A percentile compares a stretch with the other conserved stretches of the same genome.
Evolutionary conservation across 2,797 vertebrate genomes (phyloP).

Genomic region (Glyptemys insculpta): DNA sequence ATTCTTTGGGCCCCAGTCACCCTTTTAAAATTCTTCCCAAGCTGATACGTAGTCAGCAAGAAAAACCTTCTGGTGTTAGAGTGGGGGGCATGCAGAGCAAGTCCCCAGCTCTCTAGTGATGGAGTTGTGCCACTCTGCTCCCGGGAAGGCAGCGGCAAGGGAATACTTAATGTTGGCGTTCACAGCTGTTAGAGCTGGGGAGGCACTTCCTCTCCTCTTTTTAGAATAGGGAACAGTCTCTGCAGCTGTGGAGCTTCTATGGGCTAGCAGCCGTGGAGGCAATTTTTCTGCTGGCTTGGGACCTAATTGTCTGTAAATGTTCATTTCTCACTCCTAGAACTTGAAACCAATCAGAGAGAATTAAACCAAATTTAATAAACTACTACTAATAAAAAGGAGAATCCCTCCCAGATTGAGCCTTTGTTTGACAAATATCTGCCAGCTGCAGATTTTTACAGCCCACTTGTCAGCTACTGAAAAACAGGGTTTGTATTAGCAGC

Average conservation of each 20-base stretch:
- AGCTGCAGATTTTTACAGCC: slow-evolving; percentile 67
- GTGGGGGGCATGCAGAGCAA: slow-evolving; percentile 35
- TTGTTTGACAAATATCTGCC: slow-evolving; percentile 64
- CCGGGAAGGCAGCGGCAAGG: slow-evolving; percentile 41
- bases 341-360: slow-evolving; percentile 69
- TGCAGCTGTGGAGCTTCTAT: slow-evolving; percentile 55
- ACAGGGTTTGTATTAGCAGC: slow-evolving; percentile 45
- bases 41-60: neutral
- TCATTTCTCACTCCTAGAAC: slow-evolving; percentile 54
- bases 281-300: slow-evolving; percentile 67
- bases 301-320: slow-evolving; percentile 74
- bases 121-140: slow-evolving; percentile 54
- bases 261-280: slow-evolving; percentile 64
- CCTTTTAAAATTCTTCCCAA: neutral
- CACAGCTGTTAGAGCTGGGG: slow-evolving; percentile 63
- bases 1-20: neutral
- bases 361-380: slow-evolving; percentile 72
- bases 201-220: slow-evolving; percentile 32
- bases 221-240: slow-evolving; percentile 17
- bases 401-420: slow-evolving; percentile 43
- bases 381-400: slow-evolving; percentile 65
- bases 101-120: neutral
- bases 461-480: slow-evolving; percentile 61
- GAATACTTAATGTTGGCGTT: slow-evolving; percentile 54
- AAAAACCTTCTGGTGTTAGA: neutral